Conservation (phyloP, 2,888 invertebrate genomes). For the Phragmatobia fuliginosa region DNA sequence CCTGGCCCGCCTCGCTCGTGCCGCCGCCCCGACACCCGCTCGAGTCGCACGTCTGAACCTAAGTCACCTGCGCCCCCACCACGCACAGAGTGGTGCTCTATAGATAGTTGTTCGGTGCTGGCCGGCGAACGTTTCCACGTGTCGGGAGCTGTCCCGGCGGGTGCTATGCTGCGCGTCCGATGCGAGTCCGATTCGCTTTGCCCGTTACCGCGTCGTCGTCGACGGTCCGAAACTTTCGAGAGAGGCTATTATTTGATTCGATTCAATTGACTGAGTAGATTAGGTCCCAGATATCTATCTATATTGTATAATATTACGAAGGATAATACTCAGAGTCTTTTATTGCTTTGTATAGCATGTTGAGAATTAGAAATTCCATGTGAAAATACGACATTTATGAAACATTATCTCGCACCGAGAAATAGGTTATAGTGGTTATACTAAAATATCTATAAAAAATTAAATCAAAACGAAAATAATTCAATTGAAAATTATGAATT, state of each 20-base stretch:
- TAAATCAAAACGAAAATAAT: conserved; percentile 47
- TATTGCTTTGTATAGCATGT: conserved; percentile 49
- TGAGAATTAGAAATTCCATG: conserved; percentile 58
- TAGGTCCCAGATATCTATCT: conserved; percentile 81
- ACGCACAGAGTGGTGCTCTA: conserved; percentile 62
- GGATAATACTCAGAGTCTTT: conserved; percentile 72
- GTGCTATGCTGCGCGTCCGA: conserved; percentile 26
- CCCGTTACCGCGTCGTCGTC: conserved; percentile 56
- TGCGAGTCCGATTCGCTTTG: conserved; percentile 60
- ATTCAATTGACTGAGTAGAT: conserved; percentile 85
- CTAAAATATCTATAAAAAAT: conserved; percentile 46
- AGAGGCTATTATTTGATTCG: conserved; percentile 85
- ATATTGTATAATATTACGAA: conserved; percentile 68
- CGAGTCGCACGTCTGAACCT: conserved; percentile 62
- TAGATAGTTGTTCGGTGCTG: conserved; percentile 52
- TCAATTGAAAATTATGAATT: conserved; percentile 56
- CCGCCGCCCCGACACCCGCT: conserved; percentile 62
- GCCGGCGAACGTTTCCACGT: conserved; percentile 54
- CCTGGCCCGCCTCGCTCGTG: conserved; percentile 71
- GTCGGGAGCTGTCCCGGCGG: conserved; percentile 38
- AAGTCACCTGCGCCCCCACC: conserved; percentile 25
- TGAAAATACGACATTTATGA: conserved; percentile 47
- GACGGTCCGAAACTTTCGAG: conserved; percentile 70
- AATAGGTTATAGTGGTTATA: conserved; percentile 56
- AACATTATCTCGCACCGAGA: conserved; percentile 54